These are phyloP conservation scores for Drosophila prosaltans DNA, from an alignment of 1,140 invertebrate species.

Conservation along the genomic window DNA sequence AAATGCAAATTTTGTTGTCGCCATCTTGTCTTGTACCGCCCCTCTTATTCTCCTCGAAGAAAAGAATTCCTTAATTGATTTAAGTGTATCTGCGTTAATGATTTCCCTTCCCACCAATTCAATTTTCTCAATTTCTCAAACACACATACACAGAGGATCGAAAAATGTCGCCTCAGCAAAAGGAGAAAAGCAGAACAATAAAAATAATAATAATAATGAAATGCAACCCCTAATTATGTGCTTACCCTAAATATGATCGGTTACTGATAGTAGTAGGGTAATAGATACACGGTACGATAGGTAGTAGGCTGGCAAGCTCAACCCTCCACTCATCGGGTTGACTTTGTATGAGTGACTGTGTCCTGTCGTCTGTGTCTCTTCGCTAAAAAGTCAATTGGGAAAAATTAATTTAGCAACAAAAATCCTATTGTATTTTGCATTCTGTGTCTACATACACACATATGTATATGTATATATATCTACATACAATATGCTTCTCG, in stretches of 20 bases:
- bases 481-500: background rate
- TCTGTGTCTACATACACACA: background rate
- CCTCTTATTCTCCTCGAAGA: background rate
- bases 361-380: slow-evolving; percentile 12
- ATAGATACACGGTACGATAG: background rate
- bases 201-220: slow-evolving; percentile 33
- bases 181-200: background rate
- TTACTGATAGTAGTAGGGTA: slow-evolving; percentile 66
- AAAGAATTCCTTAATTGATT: slow-evolving; percentile 40
- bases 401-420: slow-evolving; percentile 78
- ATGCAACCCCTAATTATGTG: slow-evolving; percentile 76
- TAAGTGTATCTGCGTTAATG: slow-evolving; percentile 59
- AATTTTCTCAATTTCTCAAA: background rate
- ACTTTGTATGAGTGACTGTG: slow-evolving; percentile 38
- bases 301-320: slow-evolving; percentile 38
- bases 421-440: slow-evolving; percentile 65
- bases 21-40: slow-evolving; percentile 41
- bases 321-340: slow-evolving; percentile 51
- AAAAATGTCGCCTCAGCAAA: slow-evolving; percentile 38
- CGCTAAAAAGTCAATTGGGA: slow-evolving; percentile 75
- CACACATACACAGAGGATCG: too few relatives aligned
- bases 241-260: slow-evolving; percentile 79
- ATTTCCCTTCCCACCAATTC: background rate
- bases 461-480: too few relatives aligned
- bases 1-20: slow-evolving; percentile 57